Percentiles rank a stretch among this genome's conserved stretches.
phyloP scores from a whole-genome alignment of 2,113 vertebrate species.

The Forbesichthys papilliferus region DNA sequence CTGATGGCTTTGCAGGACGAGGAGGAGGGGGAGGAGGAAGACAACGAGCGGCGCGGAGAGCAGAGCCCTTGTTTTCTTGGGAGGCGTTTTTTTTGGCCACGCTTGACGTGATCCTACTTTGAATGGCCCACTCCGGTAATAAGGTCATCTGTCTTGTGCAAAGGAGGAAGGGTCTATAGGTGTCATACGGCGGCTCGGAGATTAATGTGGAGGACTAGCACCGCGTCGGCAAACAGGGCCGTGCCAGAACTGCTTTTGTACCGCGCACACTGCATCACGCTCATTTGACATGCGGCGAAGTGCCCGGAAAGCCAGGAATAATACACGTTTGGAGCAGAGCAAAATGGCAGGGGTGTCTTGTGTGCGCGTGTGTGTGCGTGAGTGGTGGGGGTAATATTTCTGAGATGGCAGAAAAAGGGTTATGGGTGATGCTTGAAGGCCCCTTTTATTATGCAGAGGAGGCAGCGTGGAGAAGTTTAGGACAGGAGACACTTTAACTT shows the following conservation, averaged over 20 bases:
- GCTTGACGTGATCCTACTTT: constrained; percentile 70
- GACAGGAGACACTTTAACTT: too few relatives aligned
- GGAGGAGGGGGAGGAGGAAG: neutral
- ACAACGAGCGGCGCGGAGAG: neutral
- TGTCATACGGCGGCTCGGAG: constrained; percentile 63
- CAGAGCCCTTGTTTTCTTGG: constrained; percentile 46
- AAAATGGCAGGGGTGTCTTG: constrained; percentile 4
- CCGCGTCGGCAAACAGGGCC: constrained; percentile 29
- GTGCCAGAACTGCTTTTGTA: constrained; percentile 30
- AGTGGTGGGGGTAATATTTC: too few relatives aligned
- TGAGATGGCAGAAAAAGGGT: too few relatives aligned
- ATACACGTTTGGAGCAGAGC: constrained; percentile 19
- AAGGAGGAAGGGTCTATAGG: constrained; percentile 62
- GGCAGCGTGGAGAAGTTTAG: too few relatives aligned
- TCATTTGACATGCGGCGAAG: constrained; percentile 7
- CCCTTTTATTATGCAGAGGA: too few relatives aligned
- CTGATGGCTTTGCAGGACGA: constrained; percentile 32
- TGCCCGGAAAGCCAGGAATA: neutral
- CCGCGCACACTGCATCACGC: constrained; percentile 1
- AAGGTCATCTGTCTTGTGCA: constrained; percentile 75
- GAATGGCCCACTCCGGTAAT: constrained; percentile 69
- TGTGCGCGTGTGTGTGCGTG: too few relatives aligned
- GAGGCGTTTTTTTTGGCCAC: constrained; percentile 37
- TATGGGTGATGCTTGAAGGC: too few relatives aligned
- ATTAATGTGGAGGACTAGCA: constrained; percentile 58